These are phyloP conservation scores for Schizopygopsis pylzovi DNA, from an alignment of 2,797 vertebrate genomes.

Conservation along the genomic window DNA sequence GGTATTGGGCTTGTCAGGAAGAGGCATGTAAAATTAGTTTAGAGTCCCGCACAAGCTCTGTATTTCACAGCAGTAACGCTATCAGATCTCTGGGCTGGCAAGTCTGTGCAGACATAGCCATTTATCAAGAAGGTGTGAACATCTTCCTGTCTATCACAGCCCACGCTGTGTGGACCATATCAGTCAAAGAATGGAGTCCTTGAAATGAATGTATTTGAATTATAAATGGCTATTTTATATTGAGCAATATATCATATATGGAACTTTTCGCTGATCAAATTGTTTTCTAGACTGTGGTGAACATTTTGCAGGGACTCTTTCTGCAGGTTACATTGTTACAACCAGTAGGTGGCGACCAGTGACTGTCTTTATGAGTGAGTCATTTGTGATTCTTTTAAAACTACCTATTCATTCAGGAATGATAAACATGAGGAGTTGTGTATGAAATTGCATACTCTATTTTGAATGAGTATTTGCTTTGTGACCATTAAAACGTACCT, in stretches of 20 bases:
- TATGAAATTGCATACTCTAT: neutral
- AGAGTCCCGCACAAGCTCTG: conserved; percentile 48
- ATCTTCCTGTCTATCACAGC: conserved; percentile 25
- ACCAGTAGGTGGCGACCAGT: neutral
- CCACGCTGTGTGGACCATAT: conserved; percentile 16
- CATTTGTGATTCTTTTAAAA: too few relatives aligned
- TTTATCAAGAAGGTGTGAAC: conserved; percentile 55
- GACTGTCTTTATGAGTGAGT: neutral
- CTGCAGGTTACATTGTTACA: neutral
- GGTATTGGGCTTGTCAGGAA: conserved; percentile 36
- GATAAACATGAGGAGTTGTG: neutral
- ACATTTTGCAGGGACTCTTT: neutral
- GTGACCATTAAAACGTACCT: neutral
- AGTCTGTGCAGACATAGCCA: conserved; percentile 46
- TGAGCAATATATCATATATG: neutral
- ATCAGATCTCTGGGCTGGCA: conserved; percentile 44
- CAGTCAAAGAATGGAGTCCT: neutral
- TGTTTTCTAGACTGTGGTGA: neutral
- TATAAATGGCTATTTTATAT: neutral
- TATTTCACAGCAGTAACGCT: conserved; percentile 55
- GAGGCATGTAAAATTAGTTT: conserved; percentile 55
- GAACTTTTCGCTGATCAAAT: neutral
- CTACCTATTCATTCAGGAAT: neutral
- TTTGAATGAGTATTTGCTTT: neutral
- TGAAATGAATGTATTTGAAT: neutral